Evolutionary conservation across 2,888 invertebrate genomes (phyloP).

Genomic region (Synergus gifuensis): DNA sequence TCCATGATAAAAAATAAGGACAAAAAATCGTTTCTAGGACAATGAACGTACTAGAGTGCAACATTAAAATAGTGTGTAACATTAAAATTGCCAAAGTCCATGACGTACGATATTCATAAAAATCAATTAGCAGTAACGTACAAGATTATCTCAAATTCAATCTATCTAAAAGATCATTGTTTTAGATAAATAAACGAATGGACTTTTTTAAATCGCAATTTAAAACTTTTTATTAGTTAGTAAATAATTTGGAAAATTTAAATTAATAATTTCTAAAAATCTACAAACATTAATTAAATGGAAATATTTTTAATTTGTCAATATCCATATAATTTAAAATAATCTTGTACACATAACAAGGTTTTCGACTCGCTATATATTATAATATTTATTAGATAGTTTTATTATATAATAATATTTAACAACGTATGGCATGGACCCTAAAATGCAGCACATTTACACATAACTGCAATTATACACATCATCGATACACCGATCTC

Average conservation of each 20-base stretch:
- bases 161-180: not conserved
- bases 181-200: too few relatives aligned
- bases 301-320: not conserved
- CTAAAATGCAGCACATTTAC: slow-evolving; percentile 46
- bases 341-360: slow-evolving; percentile 27
- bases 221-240: too few relatives aligned
- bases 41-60: slow-evolving; percentile 4
- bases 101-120: slow-evolving; percentile 27
- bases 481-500: slow-evolving; percentile 43
- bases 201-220: not conserved
- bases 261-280: too few relatives aligned
- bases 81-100: slow-evolving; percentile 32
- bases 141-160: slow-evolving; percentile 26
- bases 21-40: slow-evolving; percentile 15
- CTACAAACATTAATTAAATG: too few relatives aligned
- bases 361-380: slow-evolving; percentile 32
- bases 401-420: slow-evolving; percentile 18
- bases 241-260: not conserved
- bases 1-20: slow-evolving; percentile 15
- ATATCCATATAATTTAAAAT: slow-evolving; percentile 1
- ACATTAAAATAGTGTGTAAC: slow-evolving; percentile 32
- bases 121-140: slow-evolving; percentile 3
- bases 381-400: slow-evolving; percentile 44
- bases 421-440: slow-evolving; percentile 45
- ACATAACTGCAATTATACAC: slow-evolving; percentile 42